A percentile compares a stretch with the other conserved stretches of the same genome.
These are phyloP conservation scores for Peromyscus melanophrys DNA, from an alignment of 2,797 vertebrate genomes.

Conservation along the genomic window DNA sequence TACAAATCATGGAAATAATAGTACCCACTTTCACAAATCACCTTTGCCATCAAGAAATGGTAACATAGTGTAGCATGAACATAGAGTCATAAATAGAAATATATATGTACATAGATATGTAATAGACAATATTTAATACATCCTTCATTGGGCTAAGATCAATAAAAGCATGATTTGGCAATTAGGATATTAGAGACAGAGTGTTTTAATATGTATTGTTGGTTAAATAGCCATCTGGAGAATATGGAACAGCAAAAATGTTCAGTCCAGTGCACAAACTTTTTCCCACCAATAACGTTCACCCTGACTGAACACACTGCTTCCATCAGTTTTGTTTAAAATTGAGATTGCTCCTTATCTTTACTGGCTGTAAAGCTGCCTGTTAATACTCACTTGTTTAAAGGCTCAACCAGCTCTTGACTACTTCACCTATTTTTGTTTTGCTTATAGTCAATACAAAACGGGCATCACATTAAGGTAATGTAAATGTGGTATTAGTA, in stretches of 20 bases:
- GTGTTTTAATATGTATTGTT: background rate
- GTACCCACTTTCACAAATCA: background rate
- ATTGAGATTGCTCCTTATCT: background rate
- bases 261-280: background rate
- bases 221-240: conserved; percentile 30
- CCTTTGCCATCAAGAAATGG: background rate
- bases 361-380: conserved; percentile 34
- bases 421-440: conserved; percentile 1
- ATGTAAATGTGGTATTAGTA: background rate
- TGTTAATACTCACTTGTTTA: background rate
- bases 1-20: background rate
- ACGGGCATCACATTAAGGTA: background rate
- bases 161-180: conserved; percentile 38
- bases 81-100: conserved; percentile 14
- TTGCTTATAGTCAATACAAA: conserved; percentile 28
- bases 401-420: conserved; percentile 54
- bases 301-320: too few species aligned
- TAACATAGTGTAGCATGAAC: background rate
- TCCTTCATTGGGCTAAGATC: background rate
- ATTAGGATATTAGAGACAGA: background rate
- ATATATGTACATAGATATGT: background rate
- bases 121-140: conserved; percentile 25
- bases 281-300: background rate
- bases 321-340: conserved; percentile 45
- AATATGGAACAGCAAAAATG: background rate